Evolutionary conservation across 2,113 vertebrate species (phyloP).

Genomic region (Campylomormyrus tamandua): DNA sequence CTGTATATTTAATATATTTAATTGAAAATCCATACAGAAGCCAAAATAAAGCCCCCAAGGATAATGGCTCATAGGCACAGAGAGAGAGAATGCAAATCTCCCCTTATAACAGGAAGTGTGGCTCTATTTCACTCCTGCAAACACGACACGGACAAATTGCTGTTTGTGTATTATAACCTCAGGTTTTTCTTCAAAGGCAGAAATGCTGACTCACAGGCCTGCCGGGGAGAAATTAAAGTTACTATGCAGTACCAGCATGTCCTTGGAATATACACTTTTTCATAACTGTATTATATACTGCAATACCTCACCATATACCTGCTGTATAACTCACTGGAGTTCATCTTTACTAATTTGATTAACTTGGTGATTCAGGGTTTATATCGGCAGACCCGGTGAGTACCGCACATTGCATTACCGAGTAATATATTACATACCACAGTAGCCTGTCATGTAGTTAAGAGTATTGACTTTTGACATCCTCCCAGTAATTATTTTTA

Average conservation of each 20-base stretch:
- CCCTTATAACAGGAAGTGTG: slow-evolving; percentile 46
- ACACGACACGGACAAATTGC: not conserved
- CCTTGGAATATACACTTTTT: not conserved
- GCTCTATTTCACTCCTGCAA: slow-evolving; percentile 20
- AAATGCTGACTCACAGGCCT: slow-evolving; percentile 24
- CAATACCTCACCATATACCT: not conserved
- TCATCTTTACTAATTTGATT: not conserved
- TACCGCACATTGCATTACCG: not conserved
- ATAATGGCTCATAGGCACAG: slow-evolving; percentile 40
- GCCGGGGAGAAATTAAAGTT: not conserved
- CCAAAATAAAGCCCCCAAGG: slow-evolving; percentile 24
- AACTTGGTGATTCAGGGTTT: not conserved
- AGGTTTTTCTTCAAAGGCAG: slow-evolving; percentile 24
- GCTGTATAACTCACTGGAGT: not conserved
- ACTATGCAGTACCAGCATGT: not conserved
- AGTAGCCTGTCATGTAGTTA: not conserved
- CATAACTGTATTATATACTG: not conserved
- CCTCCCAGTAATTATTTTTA: not conserved
- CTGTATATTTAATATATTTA: not conserved
- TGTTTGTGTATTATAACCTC: slow-evolving; percentile 22
- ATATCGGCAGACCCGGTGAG: not conserved
- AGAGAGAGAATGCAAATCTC: slow-evolving; percentile 26
- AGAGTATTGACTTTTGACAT: not conserved
- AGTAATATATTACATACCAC: not conserved
- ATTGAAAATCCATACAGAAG: not conserved